Percentiles rank a stretch among this genome's conserved stretches.
Conservation (phyloP, 30 jellyfish, hydroid and myxozoan genomes). For the Cassiopea xamachana region DNA sequence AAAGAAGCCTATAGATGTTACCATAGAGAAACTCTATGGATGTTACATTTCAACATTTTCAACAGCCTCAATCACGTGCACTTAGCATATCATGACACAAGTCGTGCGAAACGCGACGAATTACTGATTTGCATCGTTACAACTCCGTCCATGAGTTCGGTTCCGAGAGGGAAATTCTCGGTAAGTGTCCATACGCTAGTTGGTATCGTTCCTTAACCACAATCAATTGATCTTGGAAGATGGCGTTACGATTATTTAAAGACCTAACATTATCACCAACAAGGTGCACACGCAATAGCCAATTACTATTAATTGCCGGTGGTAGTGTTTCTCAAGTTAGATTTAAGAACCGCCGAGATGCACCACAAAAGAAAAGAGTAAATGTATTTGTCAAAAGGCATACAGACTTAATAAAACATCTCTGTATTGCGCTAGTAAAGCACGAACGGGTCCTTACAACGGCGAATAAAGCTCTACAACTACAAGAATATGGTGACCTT, state of each 20-base stretch:
- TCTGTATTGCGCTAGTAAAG: constrained; percentile 88
- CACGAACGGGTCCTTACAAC: constrained; percentile 90
- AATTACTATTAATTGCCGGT: not conserved
- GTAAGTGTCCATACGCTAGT: no score
- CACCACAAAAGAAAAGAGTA: constrained; percentile 54
- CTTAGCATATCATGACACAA: no score
- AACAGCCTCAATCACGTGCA: no score
- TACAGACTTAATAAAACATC: constrained; percentile 91
- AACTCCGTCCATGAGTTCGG: no score
- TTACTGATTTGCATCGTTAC: no score
- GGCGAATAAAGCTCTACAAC: constrained; percentile 64
- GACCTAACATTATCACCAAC: not conserved
- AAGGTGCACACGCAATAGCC: not conserved
- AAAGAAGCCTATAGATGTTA: no score
- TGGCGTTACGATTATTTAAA: constrained; percentile 24
- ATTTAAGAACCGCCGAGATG: constrained; percentile 18
- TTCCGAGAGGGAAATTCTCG: no score
- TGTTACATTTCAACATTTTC: no score
- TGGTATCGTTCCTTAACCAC: no score
- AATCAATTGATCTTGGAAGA: no score
- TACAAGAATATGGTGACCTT: constrained; percentile 89
- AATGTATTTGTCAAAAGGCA: constrained; percentile 82
- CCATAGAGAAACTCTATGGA: no score
- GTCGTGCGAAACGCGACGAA: no score
- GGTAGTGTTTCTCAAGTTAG: constrained; percentile 43